Evolutionary conservation across 2,888 invertebrate species (phyloP).

Genomic region (Sphaerophoria rueppellii): DNA sequence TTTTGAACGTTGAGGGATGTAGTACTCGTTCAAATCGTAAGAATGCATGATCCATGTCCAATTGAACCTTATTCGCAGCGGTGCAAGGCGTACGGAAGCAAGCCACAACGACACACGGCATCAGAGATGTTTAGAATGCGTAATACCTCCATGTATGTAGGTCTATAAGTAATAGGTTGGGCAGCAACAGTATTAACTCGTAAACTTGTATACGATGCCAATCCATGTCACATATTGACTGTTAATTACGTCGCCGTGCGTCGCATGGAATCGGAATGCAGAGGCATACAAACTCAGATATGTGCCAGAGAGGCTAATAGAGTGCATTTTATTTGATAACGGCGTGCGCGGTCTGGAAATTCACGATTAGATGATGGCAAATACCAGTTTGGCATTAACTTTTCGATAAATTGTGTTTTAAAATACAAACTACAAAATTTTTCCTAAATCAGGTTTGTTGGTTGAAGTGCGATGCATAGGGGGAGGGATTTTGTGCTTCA

Average conservation of each 20-base stretch:
- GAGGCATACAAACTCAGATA: constrained; percentile 17
- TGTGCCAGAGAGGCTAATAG: constrained; percentile 28
- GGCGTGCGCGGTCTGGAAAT: constrained; percentile 53
- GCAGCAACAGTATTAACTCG: constrained; percentile 15
- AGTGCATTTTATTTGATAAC: constrained; percentile 69
- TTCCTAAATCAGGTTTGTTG: constrained; percentile 12
- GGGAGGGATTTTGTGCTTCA: background rate
- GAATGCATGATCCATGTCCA: constrained; percentile 54
- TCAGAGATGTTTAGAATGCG: constrained; percentile 57
- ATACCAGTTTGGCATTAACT: constrained; percentile 31
- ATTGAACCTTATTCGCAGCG: constrained; percentile 56
- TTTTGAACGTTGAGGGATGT: background rate
- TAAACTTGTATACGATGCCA: constrained; percentile 14
- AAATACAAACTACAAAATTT: background rate
- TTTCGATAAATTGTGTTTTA: background rate
- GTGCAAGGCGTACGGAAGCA: background rate
- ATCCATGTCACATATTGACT: constrained; percentile 53
- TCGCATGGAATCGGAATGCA: constrained; percentile 35
- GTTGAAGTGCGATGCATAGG: background rate
- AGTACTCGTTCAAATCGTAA: constrained; percentile 29
- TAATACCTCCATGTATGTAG: constrained; percentile 62
- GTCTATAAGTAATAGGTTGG: constrained; percentile 65
- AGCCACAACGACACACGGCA: constrained; percentile 6
- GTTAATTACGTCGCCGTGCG: constrained; percentile 35
- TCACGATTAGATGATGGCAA: constrained; percentile 44